Evolutionary conservation across 2,888 invertebrate genomes (phyloP), one percentile per base, ranked within the genome.

Genomic region (Heliconius erato): DNA sequence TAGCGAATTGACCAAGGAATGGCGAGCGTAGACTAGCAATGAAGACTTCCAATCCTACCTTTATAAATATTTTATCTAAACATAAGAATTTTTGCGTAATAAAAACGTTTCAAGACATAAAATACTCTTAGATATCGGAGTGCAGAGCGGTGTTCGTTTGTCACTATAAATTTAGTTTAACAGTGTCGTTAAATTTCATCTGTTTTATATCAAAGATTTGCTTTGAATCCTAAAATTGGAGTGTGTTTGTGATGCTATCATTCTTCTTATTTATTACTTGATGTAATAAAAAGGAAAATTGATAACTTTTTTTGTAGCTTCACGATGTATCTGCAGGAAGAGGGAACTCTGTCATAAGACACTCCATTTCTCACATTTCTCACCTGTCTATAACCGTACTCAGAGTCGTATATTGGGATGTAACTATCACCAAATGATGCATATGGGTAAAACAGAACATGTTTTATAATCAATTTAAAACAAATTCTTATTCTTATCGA

Each of bases 141-240:
- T 84, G 84, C 80, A 80, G 80, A 84, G 80, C 79, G 80, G 26
- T 84, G 84, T 84, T 78, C 84, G 82, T 85, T 84, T 84, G 85
- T 86, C 85, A 84, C 83, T 72, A 85, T 84, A 84, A 85, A 83
- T 85, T 85, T 82, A 72, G 78, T 81, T 63, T 65, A 84, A 82
- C 84, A 68, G 79, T 77, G 72, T 86, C 85, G 85, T 86, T 83
- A 86, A 85, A 84, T 81, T 83, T 63, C 72, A 72, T 69, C 79
- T 86, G 85, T 84, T 85, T 85, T 83, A 82, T 84, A 84, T 74
- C 77, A 32, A 69, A 68, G 65, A 84, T 83, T 81, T 80, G 54
- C 83, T 82, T 83, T 85, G 81, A 85, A 85, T 83, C 82, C 84
- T 59, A 9, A 35, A 14, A 59, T 76, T 76, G 26, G 71, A 6